phyloP scores from a whole-genome alignment of 2,888 invertebrate genomes.

The Osedax fenrisi region DNA sequence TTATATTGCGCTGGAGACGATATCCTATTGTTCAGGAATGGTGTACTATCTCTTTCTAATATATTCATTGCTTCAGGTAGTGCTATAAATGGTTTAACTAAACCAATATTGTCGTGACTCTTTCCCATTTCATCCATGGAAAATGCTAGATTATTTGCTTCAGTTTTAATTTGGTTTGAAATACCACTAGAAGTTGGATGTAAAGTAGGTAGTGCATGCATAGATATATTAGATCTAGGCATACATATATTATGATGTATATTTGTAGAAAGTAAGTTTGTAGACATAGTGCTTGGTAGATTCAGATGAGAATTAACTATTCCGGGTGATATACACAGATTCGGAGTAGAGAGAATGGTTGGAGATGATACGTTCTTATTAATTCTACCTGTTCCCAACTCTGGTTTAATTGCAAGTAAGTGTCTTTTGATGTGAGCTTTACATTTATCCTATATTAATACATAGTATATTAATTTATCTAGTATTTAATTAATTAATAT shows the following conservation, averaged over 20 bases:
- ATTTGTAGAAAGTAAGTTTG: no score
- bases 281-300: neutral
- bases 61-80: no score
- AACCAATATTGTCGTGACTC: no score
- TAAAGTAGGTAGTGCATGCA: no score
- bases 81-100: neutral
- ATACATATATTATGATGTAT: no score
- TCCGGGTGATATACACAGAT: neutral
- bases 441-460: slow-evolving; percentile 38
- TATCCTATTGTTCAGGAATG: neutral
- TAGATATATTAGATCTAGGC: no score
- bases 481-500: no score
- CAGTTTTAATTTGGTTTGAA: neutral
- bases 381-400: neutral
- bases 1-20: neutral
- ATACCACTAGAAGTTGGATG: no score
- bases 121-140: neutral
- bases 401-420: slow-evolving; percentile 10
- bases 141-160: neutral
- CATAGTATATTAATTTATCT: no score
- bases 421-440: slow-evolving; percentile 38
- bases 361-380: neutral
- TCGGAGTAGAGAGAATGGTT: neutral
- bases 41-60: neutral
- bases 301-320: neutral